Percentiles rank a stretch among this genome's conserved stretches.
Conservation (phyloP, 2,888 invertebrate species). For the Disparrhopalites patrizii region DNA sequence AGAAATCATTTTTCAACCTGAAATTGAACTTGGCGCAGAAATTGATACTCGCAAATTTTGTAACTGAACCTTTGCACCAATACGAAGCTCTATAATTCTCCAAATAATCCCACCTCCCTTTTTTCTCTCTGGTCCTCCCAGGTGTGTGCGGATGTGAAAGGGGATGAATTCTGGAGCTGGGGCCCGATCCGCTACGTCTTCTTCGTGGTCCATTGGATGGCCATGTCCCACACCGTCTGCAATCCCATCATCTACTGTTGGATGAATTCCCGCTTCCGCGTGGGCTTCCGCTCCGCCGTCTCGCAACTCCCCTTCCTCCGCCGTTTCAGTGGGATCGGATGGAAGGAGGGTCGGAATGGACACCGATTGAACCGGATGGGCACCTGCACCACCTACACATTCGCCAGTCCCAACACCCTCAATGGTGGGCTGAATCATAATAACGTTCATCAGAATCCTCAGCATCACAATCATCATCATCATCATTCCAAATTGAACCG, state of each 20-base stretch:
- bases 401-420: conserved; percentile 12
- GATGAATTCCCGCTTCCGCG: conserved; percentile 50
- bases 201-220: conserved; percentile 49
- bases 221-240: conserved; percentile 49
- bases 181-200: conserved; percentile 48
- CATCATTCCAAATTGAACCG: conserved; percentile 7
- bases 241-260: conserved; percentile 51
- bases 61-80: too few relatives aligned
- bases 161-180: conserved; percentile 29
- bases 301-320: conserved; percentile 36
- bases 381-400: conserved; percentile 43
- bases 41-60: background rate
- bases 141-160: conserved; percentile 39
- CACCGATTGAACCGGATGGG: conserved; percentile 38
- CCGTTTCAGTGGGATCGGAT: background rate
- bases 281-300: conserved; percentile 48
- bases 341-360: conserved; percentile 2
- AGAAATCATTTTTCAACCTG: too few relatives aligned
- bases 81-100: too few relatives aligned
- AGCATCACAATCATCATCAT: background rate
- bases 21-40: too few relatives aligned
- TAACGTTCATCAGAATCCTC: too few relatives aligned
- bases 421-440: background rate
- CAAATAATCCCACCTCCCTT: too few relatives aligned
- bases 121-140: too few relatives aligned